Percentiles rank a stretch among this genome's conserved stretches.
Conservation (phyloP, 2,888 invertebrate species). For the Eupithecia pulchellata region DNA sequence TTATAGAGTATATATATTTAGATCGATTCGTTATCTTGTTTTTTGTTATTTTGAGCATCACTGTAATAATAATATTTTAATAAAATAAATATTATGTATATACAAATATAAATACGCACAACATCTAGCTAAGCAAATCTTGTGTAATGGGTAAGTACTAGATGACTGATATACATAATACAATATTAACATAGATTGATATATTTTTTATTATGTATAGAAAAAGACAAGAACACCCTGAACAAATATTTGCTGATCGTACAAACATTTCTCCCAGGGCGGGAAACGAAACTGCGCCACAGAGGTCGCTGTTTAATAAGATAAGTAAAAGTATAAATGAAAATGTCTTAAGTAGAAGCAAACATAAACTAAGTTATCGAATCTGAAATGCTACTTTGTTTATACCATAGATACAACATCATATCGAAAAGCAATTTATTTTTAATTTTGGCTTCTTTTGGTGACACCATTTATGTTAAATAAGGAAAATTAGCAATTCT, state of each 20-base stretch:
- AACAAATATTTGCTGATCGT: too few species aligned
- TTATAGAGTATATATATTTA: background rate
- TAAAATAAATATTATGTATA: too few species aligned
- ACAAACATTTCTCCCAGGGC: too few species aligned
- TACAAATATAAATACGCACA: too few species aligned
- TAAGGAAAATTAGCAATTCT: constrained; percentile 10
- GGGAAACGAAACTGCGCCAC: too few species aligned
- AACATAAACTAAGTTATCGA: background rate
- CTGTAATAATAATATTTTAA: background rate
- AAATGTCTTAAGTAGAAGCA: background rate
- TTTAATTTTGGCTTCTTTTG: constrained; percentile 11
- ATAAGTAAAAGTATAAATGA: background rate
- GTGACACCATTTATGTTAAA: constrained; percentile 16
- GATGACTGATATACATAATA: too few species aligned
- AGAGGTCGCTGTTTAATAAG: too few species aligned
- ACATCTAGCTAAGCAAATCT: too few species aligned
- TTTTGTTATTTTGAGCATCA: background rate
- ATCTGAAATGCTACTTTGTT: background rate
- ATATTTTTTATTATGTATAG: too few species aligned
- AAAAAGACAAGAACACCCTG: too few species aligned
- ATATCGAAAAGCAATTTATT: constrained; percentile 10
- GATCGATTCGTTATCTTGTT: background rate
- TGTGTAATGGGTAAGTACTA: too few species aligned
- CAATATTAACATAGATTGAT: too few species aligned
- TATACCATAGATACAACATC: background rate